Conservation (phyloP, 2,113 vertebrate species). For the Melanocharis versteri region DNA sequence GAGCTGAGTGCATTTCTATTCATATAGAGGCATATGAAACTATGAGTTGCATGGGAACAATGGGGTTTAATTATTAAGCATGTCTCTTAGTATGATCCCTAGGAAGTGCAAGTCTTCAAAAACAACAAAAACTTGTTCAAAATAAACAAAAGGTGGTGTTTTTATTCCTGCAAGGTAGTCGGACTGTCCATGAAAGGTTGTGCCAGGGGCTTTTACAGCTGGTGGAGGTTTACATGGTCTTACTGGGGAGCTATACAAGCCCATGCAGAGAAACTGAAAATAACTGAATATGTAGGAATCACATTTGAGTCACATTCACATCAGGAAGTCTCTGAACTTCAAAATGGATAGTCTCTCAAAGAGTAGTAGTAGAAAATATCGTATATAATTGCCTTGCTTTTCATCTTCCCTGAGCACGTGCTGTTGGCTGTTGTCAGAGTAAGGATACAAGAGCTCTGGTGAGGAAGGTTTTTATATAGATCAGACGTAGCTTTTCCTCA, state of each 20-base stretch:
- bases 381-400: not conserved
- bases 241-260: not conserved
- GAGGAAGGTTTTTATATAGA: not conserved
- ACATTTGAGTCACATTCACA: not conserved
- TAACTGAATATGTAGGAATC: not conserved
- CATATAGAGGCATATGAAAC: not conserved
- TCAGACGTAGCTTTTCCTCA: not conserved
- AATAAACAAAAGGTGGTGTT: not conserved
- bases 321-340: not conserved
- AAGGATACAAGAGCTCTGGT: not conserved
- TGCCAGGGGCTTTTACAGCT: rapidly evolving
- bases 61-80: not conserved
- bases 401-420: not conserved
- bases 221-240: not conserved
- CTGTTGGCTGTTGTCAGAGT: not conserved
- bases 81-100: not conserved
- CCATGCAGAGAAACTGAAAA: not conserved
- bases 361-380: not conserved
- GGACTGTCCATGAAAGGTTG: not conserved
- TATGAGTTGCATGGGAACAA: not conserved
- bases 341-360: not conserved
- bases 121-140: not conserved
- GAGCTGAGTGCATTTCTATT: not conserved
- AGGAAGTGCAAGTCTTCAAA: not conserved
- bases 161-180: not conserved